Conservation (phyloP, 2,888 invertebrate species). For the Sesia apiformis region DNA sequence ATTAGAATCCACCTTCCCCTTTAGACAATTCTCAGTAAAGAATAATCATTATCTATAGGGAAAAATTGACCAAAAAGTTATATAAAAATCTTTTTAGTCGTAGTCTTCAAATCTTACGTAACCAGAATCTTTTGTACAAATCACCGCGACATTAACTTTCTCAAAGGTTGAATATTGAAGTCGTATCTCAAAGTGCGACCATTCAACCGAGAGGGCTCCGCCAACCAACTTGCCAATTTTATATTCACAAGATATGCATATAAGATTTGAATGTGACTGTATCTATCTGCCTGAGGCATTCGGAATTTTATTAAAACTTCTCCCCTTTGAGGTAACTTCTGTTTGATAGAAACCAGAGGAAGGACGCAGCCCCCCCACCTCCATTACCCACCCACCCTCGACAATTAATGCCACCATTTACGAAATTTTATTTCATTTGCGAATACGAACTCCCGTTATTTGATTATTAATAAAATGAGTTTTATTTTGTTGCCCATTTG, state of each 20-base stretch:
- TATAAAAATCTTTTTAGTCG: background rate
- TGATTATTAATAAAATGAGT: constrained; percentile 70
- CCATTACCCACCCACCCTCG: constrained; percentile 21
- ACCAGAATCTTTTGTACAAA: constrained; percentile 23
- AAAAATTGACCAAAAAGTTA: too few relatives aligned
- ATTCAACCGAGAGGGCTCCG: constrained; percentile 18
- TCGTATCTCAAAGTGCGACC: constrained; percentile 33
- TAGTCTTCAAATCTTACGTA: constrained; percentile 10
- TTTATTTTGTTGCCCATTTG: constrained; percentile 67
- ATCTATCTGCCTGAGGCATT: constrained; percentile 56
- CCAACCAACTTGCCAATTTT: constrained; percentile 29
- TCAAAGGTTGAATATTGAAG: constrained; percentile 35
- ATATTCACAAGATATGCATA: constrained; percentile 43
- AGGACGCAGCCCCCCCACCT: constrained; percentile 19
- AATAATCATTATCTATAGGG: too few relatives aligned
- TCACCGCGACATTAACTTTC: constrained; percentile 20
- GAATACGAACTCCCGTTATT: constrained; percentile 63
- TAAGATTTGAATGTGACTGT: constrained; percentile 48
- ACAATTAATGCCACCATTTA: constrained; percentile 68
- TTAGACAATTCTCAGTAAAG: too few relatives aligned
- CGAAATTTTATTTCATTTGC: constrained; percentile 64
- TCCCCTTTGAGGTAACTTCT: constrained; percentile 67
- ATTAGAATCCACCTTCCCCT: too few relatives aligned
- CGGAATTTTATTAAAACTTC: constrained; percentile 70
- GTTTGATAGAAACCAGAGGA: constrained; percentile 60